Percentiles rank a stretch among this genome's conserved stretches.
Evolutionary conservation across 2,888 invertebrate genomes (phyloP).

Genomic region (Napeogenes sylphis): DNA sequence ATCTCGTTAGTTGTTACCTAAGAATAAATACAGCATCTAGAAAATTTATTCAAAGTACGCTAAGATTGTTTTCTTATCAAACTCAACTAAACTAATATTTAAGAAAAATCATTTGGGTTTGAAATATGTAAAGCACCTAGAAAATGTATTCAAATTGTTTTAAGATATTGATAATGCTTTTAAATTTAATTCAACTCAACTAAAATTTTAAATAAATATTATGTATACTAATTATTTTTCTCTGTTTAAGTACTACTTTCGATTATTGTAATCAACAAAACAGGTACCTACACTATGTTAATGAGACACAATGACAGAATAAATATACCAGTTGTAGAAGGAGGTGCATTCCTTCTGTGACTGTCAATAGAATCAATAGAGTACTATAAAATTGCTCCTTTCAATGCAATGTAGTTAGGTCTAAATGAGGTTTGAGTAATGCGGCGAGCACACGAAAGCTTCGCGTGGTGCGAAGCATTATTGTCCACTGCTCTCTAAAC

Average conservation of each 20-base stretch:
- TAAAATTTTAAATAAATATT: too few relatives aligned
- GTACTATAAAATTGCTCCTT: conserved; percentile 72
- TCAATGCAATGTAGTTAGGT: conserved; percentile 70
- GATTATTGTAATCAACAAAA: conserved; percentile 15
- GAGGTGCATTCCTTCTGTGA: conserved; percentile 51
- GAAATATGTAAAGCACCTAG: conserved; percentile 2
- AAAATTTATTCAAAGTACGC: not conserved
- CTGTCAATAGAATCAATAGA: conserved; percentile 73
- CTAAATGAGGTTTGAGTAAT: conserved; percentile 77
- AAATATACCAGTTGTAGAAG: conserved; percentile 56
- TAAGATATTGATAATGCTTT: not conserved
- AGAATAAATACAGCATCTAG: conserved; percentile 3
- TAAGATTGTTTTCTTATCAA: not conserved
- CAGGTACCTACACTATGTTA: conserved; percentile 40
- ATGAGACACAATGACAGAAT: conserved; percentile 54
- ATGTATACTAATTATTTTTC: not conserved
- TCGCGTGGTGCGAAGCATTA: conserved; percentile 57
- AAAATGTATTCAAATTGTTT: not conserved
- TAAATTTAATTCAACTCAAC: too few relatives aligned
- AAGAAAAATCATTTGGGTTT: too few relatives aligned
- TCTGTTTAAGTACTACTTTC: not conserved
- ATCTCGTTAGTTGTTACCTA: conserved; percentile 14
- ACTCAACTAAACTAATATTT: too few relatives aligned
- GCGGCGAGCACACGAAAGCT: conserved; percentile 62
- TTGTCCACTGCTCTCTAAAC: conserved; percentile 38